Conservation (phyloP, 2,113 vertebrate genomes). For the Alethe diademata region DNA sequence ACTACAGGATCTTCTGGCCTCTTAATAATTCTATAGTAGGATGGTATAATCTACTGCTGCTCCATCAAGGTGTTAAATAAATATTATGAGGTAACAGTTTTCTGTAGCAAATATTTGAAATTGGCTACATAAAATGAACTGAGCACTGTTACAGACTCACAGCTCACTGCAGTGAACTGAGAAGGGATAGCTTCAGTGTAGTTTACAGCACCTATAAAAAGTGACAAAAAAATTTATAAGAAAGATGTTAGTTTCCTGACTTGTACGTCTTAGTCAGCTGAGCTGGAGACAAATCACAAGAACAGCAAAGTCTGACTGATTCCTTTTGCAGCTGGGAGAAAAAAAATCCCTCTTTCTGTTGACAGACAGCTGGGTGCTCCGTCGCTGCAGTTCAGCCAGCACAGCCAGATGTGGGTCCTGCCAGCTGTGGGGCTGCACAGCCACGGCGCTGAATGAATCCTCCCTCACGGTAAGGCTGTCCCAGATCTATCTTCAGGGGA, state of each 20-base stretch:
- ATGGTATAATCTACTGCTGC: not conserved
- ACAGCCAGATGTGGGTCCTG: fast-evolving
- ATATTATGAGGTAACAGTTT: not conserved
- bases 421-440: not conserved
- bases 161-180: not conserved
- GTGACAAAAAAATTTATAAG: not conserved
- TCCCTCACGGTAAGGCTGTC: not conserved
- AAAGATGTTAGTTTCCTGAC: not conserved
- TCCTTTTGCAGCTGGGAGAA: not conserved
- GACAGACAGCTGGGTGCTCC: not conserved
- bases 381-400: not conserved
- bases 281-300: not conserved
- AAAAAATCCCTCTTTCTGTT: not conserved
- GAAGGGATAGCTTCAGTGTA: not conserved
- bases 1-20: not conserved
- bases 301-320: not conserved
- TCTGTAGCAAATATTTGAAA: not conserved
- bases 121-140: not conserved
- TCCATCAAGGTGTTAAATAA: not conserved
- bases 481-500: not conserved
- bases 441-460: fast-evolving
- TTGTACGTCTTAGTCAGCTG: not conserved
- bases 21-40: not conserved
- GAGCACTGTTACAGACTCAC: not conserved
- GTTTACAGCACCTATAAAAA: not conserved